phyloP scores from a whole-genome alignment of 2,888 invertebrate genomes.

The Melinaea marsaeus region DNA sequence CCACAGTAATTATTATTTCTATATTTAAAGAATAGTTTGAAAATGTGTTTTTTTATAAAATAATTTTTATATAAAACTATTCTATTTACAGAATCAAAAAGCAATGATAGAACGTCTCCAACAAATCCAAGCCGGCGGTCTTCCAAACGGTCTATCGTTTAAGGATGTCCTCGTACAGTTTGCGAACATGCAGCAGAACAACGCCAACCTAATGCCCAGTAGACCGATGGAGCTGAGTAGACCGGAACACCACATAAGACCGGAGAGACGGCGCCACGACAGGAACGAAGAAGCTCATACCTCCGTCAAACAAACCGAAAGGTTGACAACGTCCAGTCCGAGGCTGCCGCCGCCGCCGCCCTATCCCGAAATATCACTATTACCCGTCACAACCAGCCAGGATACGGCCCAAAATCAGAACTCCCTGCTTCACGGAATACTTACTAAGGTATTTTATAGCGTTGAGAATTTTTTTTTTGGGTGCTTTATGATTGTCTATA shows the following conservation, averaged over 20 bases:
- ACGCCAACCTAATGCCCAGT: constrained; percentile 53
- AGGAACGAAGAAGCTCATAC: constrained; percentile 49
- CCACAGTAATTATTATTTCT: too few species aligned
- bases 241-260: constrained; percentile 57
- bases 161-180: constrained; percentile 88
- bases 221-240: constrained; percentile 55
- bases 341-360: constrained; percentile 80
- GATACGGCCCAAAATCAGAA: constrained; percentile 66
- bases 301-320: constrained; percentile 54
- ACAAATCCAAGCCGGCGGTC: constrained; percentile 68
- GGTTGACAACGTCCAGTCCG: constrained; percentile 59
- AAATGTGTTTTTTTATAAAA: too few species aligned
- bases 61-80: too few species aligned
- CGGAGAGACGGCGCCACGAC: constrained; percentile 49
- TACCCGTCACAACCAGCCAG: constrained; percentile 79
- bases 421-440: constrained; percentile 86
- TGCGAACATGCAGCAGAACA: constrained; percentile 77
- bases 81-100: constrained; percentile 63
- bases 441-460: constrained; percentile 79
- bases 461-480: too few species aligned
- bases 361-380: constrained; percentile 88
- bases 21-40: too few species aligned
- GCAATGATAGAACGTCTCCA: constrained; percentile 69
- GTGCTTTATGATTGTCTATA: neutral
- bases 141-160: constrained; percentile 76